Evolutionary conservation across 2,888 invertebrate species (phyloP), one percentile per base, ranked within the genome.

Genomic region (Octonoba sinensis): DNA sequence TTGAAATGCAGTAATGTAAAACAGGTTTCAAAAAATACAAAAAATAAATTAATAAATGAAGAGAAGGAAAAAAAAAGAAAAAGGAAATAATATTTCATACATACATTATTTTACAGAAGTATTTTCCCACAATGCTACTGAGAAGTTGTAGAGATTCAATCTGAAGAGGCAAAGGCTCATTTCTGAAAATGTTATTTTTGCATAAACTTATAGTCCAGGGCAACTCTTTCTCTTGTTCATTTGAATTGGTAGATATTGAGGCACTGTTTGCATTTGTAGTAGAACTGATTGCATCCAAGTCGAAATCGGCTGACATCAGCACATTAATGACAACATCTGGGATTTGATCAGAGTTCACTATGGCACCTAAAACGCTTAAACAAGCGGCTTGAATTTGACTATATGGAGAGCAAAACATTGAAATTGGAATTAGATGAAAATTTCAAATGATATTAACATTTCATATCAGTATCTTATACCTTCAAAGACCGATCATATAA

Each of bases 111-210:
- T 91, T 89, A 0, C 87, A 85, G 82, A 89, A 89, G 84, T 89
- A 89, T 69, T 87, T 87, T 75, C 87, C 88, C 6, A 87, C 86
- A 3, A 89, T 85, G 27, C 87, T 86, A 24, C 87, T 87, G 24
- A 90, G 86, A 3, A 89, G 91, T 90, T 94, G 94, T 0, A 95
- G 90, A 16, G 94, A 93, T 88, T 95, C 95, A 22, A 95, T 89
- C 82, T 94, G 91, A 64, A 95, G 91, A 20, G 95, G 93, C 18
- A 92, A 91, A 12, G 88, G 87, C 71, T 87, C 56, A 36, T 86
- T 85, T 13, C 86, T 87, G 16, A 87, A 82, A 46, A 88, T 86
- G 81, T 88, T 88, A 69, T 85, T 87, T 12, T 88, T 84, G 84
- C 88, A 88, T 4, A 88, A 70, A 51, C 87, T 87, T 46, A 89